Conservation (phyloP, 2,888 invertebrate species). For the Sesia apiformis region DNA sequence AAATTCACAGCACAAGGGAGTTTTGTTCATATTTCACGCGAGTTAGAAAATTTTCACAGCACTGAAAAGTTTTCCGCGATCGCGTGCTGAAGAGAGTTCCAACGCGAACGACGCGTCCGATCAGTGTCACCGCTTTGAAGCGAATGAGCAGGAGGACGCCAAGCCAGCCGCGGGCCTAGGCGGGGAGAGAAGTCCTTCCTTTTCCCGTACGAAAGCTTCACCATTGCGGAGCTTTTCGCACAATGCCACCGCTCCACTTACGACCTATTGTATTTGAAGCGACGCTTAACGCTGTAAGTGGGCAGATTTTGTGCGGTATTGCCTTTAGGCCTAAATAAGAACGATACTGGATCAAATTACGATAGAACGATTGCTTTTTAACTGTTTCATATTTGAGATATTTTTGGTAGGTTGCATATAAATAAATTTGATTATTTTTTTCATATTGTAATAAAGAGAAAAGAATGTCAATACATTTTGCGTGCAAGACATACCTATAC, state of each 20-base stretch:
- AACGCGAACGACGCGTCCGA: constrained; percentile 31
- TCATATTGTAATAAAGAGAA: too few species aligned
- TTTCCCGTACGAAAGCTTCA: constrained; percentile 51
- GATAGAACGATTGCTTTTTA: constrained; percentile 16
- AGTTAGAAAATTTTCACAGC: constrained; percentile 33
- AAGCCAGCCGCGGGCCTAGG: constrained; percentile 26
- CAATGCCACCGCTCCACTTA: constrained; percentile 28
- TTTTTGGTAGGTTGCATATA: not conserved
- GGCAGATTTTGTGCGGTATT: constrained; percentile 65
- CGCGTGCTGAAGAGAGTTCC: constrained; percentile 23
- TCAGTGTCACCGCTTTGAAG: constrained; percentile 39
- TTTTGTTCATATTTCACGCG: constrained; percentile 39
- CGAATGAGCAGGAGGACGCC: constrained; percentile 46
- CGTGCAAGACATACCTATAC: too few species aligned
- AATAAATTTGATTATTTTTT: not conserved
- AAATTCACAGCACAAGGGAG: constrained; percentile 49
- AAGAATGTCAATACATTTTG: too few species aligned
- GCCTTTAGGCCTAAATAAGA: constrained; percentile 69
- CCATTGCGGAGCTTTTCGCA: constrained; percentile 57
- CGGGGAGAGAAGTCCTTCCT: constrained; percentile 59
- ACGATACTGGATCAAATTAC: constrained; percentile 34
- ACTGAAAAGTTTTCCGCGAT: constrained; percentile 70
- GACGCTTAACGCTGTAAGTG: constrained; percentile 66
- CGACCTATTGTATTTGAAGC: constrained; percentile 27
- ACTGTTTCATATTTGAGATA: constrained; percentile 8